phyloP scores from a whole-genome alignment of 92 coral and sea anemone genomes.

The Epizoanthus ramosus region DNA sequence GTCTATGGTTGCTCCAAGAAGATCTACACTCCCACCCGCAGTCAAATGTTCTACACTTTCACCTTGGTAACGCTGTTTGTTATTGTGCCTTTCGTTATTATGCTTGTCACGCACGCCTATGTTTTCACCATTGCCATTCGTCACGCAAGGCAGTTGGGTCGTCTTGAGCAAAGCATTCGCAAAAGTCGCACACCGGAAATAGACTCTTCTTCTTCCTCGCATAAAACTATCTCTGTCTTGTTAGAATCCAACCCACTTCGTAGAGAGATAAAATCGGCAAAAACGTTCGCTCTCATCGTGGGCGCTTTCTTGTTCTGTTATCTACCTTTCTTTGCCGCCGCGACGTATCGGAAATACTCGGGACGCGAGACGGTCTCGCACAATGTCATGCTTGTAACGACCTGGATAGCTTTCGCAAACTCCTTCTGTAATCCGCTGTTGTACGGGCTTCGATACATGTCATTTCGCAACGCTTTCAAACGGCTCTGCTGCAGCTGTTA shows the following conservation, averaged over 20 bases:
- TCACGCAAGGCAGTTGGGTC: constrained; percentile 72
- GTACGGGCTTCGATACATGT: constrained; percentile 77
- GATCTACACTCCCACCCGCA: constrained; percentile 11
- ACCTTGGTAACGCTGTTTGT: constrained; percentile 66
- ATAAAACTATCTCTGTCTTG: not conserved
- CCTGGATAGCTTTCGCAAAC: constrained; percentile 90
- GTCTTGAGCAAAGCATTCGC: constrained; percentile 59
- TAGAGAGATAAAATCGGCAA: constrained; percentile 81
- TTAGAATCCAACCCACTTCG: constrained; percentile 46
- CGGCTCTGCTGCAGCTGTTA: constrained; percentile 48
- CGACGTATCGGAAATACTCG: constrained; percentile 74
- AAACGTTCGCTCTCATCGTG: constrained; percentile 80
- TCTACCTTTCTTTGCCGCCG: constrained; percentile 79
- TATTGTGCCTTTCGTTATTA: constrained; percentile 70
- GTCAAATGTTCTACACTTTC: constrained; percentile 61
- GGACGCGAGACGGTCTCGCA: constrained; percentile 61
- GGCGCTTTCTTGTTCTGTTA: constrained; percentile 87
- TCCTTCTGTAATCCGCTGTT: constrained; percentile 88
- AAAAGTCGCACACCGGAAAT: constrained; percentile 21
- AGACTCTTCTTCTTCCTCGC: not conserved
- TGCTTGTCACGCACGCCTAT: constrained; percentile 71
- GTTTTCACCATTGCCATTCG: constrained; percentile 76
- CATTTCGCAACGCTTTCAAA: constrained; percentile 83
- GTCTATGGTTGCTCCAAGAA: constrained; percentile 76
- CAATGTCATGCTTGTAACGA: constrained; percentile 54